phyloP scores from a whole-genome alignment of 2,888 invertebrate genomes.

The Hyposoter dolosus region DNA sequence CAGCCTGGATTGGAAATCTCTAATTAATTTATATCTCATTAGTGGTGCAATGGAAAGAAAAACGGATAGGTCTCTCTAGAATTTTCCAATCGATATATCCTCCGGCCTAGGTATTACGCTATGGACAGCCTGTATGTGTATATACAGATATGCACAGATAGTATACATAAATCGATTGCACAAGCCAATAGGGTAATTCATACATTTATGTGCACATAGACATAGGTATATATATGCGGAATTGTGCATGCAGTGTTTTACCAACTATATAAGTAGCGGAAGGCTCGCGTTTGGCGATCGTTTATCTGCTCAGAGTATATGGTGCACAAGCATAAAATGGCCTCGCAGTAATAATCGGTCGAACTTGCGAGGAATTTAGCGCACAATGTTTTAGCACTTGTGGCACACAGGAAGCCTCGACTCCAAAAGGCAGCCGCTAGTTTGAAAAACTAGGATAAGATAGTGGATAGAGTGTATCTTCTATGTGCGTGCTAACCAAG shows the following conservation, averaged over 20 bases:
- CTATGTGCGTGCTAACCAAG: constrained; percentile 9
- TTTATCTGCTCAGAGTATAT: constrained; percentile 62
- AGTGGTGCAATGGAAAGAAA: neutral
- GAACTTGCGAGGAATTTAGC: constrained; percentile 36
- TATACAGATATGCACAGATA: neutral
- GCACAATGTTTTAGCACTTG: constrained; percentile 36
- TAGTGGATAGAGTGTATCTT: constrained; percentile 6
- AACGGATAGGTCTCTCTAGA: neutral
- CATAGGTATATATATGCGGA: constrained; percentile 24
- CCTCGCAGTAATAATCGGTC: constrained; percentile 70
- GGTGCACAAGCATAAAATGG: constrained; percentile 69
- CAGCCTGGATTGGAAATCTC: neutral
- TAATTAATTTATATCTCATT: constrained; percentile 2
- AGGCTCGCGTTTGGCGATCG: constrained; percentile 59
- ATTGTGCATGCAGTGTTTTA: constrained; percentile 17
- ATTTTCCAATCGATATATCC: constrained; percentile 4
- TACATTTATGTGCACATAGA: neutral
- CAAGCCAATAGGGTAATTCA: constrained; percentile 7
- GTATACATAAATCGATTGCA: neutral
- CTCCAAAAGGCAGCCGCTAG: constrained; percentile 20
- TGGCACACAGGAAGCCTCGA: constrained; percentile 19
- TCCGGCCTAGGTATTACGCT: neutral
- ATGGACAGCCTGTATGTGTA: neutral
- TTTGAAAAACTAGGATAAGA: constrained; percentile 27
- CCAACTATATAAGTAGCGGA: constrained; percentile 57